Evolutionary conservation across 2,113 vertebrate species (phyloP), one percentile per base, ranked within the genome.

Genomic region (Chamaea fasciata): DNA sequence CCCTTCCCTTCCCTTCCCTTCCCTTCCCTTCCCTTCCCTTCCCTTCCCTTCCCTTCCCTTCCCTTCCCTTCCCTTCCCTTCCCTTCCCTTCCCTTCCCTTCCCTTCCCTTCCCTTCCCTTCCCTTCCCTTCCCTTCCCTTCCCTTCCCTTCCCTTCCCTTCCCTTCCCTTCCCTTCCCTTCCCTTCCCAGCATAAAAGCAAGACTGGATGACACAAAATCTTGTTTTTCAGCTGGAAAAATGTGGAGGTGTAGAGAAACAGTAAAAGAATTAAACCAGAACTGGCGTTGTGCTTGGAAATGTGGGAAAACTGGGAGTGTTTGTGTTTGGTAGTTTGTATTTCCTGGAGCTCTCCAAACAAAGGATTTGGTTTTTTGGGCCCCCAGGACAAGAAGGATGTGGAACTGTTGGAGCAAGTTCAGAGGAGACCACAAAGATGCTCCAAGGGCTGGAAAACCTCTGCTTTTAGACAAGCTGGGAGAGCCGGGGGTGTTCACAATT

Each of bases 91-190:
- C 28, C 6, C 2, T 47, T 26, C 13, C 37, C 31, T 63, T 21
- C 18, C 31, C 27, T 22, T 10, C 10, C 27, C 6, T 3, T 21
- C 30, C 6, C 7, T 46, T 6, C 0, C 31, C 12, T 8, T 4
- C 14, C 13, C 26, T 6, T 3, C 13, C 21, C 13, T 12, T 7
- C 20, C 6, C n/a, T 15, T 21, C 5, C 28, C 14, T 37, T 28
- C 8, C 24, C 35, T 52, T 35, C 27, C 6, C 3, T 52, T 33
- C 13, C 41, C 31, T 69, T 33, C 18, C 64, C 53, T 37, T 30
- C 7, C 42, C 11, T n/a, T 10, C 9, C 8, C 12, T 13, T 28
- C 12, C 22, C 16, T 5, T 5, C 8, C 26, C 35, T 44, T 33
- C 7, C 37, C 55, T 28, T 26, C 20, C 62, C 63, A 39, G 52